Conservation (phyloP, 2,888 invertebrate genomes). For the Phortica okadai region DNA sequence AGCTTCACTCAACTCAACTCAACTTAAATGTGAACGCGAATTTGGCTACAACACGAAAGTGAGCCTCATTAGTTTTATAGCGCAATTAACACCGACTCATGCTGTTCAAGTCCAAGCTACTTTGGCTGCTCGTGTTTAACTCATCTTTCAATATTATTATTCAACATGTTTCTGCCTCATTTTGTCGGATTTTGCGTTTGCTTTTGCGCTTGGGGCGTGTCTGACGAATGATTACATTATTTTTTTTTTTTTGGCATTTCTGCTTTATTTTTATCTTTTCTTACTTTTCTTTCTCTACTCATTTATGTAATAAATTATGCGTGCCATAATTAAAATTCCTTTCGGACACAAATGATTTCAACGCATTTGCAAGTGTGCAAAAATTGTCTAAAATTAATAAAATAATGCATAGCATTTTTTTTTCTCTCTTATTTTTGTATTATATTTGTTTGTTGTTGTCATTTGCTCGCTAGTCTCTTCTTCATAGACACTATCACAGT, state of each 20-base stretch:
- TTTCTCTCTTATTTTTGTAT: constrained; percentile 20
- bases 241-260: background rate
- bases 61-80: constrained; percentile 36
- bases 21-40: background rate
- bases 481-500: too few species aligned
- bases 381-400: constrained; percentile 53
- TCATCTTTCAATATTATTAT: constrained; percentile 15
- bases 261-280: background rate
- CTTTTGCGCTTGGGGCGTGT: background rate
- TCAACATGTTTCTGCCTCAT: constrained; percentile 9
- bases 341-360: background rate
- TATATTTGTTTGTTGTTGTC: background rate
- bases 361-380: constrained; percentile 40
- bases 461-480: too few species aligned
- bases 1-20: background rate
- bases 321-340: constrained; percentile 1
- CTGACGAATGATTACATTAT: background rate
- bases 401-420: constrained; percentile 55
- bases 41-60: background rate
- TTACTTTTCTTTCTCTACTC: too few species aligned
- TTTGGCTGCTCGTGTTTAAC: constrained; percentile 8
- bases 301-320: constrained; percentile 1
- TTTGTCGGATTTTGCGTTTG: background rate
- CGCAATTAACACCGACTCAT: constrained; percentile 34
- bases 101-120: background rate